Base-by-base conservation (phyloP, 2,888 invertebrate genomes). In the Eurytoma adleriae region DNA sequence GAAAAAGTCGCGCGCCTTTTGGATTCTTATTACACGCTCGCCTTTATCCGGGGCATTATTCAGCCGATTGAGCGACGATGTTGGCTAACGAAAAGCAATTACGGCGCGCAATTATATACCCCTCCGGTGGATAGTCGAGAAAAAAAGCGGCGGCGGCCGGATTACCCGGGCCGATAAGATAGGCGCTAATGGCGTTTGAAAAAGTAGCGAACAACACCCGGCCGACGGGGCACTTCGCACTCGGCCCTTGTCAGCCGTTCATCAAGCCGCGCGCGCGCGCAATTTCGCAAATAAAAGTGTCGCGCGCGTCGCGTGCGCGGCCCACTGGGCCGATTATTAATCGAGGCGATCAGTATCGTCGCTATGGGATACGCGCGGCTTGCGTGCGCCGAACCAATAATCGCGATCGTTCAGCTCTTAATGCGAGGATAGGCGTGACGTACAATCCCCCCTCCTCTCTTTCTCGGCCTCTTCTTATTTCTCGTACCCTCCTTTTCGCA, bases 341-440 rank as follows among this genome's bases (percentile, higher is more conserved):
- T 90, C 90, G 89, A 84, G 83, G 82, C 87, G 88, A 90, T 90
- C 88, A 87, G 90, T 90, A 90, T 89, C 87, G 87, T 86, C 88
- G 62, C 62, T 27, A 72, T 52, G 50, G 72, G 59, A 87, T 87
- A 88, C 88, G 85, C 79, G 78, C 79, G 83, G 84, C n/a, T 87
- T 87, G 87, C 87, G 87, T 88, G 88, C 85, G 81, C 85, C 84
- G 85, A 84, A 87, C 86, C 86, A 88, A 87, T 88, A 88, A 88
- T 87, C 87, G 83, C 83, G 84, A 85, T 85, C 71, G 70, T 69
- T 66, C 2, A 4, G 40, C 75, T 80, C 80, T 87, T 86, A 87
- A 86, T 85, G 86, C 85, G 84, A 83, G 82, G 86, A 87, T 87
- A 87, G 87, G 86, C 86, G 86, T 87, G 85, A 87, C 86, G 86